Percentiles rank a stretch among this genome's conserved stretches.
These are phyloP conservation scores for Gracilinanus agilis DNA, from an alignment of 2,113 vertebrate species.

Conservation along the genomic window DNA sequence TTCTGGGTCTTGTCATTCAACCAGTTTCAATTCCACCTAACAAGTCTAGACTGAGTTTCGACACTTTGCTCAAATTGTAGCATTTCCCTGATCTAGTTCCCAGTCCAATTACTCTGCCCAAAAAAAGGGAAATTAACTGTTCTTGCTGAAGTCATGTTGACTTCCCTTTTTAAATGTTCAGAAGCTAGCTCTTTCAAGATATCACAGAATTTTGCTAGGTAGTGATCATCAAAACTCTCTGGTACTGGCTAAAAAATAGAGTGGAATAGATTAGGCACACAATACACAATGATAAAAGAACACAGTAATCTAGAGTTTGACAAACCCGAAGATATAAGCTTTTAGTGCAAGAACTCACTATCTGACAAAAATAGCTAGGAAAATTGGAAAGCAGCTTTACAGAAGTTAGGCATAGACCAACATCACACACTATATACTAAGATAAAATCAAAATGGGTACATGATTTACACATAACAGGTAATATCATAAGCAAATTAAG, in stretches of 20 bases:
- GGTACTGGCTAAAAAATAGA: neutral
- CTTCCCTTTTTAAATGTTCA: neutral
- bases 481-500: no score
- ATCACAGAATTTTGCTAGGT: neutral
- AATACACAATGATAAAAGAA: neutral
- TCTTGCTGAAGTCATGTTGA: neutral
- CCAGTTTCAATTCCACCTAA: neutral
- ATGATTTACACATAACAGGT: no score
- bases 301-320: neutral
- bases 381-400: neutral
- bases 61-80: neutral
- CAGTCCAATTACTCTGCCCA: neutral
- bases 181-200: neutral
- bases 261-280: neutral
- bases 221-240: neutral
- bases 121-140: neutral
- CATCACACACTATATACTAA: no score
- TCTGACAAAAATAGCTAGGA: neutral
- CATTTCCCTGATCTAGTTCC: neutral
- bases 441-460: no score
- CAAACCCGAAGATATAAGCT: neutral
- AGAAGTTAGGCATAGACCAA: neutral
- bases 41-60: neutral
- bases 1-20: neutral
- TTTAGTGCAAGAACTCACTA: neutral